phyloP scores from a whole-genome alignment of 2,113 vertebrate genomes.

The Lichenostomus cassidix region DNA sequence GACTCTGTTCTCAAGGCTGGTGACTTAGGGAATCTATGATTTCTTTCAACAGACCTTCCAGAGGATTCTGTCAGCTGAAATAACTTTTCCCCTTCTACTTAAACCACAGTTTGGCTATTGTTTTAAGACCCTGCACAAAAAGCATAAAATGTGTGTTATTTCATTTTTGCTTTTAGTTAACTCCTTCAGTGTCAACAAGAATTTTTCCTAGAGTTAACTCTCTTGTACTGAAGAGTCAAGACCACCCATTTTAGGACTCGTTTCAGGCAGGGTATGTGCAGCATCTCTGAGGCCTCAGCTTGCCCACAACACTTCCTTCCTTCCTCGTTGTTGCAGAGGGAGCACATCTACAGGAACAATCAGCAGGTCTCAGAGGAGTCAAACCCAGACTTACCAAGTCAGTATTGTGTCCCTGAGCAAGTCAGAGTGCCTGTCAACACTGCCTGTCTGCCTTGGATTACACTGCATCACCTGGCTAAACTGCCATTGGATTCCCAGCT shows the following conservation, averaged over 20 bases:
- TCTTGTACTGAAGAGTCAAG: neutral
- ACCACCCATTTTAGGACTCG: neutral
- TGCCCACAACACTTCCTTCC: neutral
- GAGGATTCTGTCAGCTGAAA: neutral
- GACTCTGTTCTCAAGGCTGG: neutral
- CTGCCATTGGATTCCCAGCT: accelerated
- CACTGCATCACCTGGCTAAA: accelerated
- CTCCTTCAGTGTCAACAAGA: neutral
- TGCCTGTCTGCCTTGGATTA: neutral
- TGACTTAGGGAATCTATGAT: neutral
- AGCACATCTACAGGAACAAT: neutral
- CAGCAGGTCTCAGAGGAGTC: neutral
- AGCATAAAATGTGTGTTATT: neutral
- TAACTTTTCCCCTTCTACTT: neutral
- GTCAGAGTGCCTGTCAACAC: neutral
- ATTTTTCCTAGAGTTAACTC: neutral
- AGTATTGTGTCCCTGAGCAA: neutral
- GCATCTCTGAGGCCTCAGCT: neutral
- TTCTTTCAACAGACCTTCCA: neutral
- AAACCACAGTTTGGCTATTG: neutral
- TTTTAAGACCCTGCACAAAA: neutral
- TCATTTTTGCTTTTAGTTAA: neutral
- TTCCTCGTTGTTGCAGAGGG: neutral
- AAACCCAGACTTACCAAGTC: neutral
- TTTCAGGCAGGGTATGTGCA: neutral